These are phyloP conservation scores for Rachycentron canadum DNA, from an alignment of 2,797 vertebrate species.

Conservation along the genomic window DNA sequence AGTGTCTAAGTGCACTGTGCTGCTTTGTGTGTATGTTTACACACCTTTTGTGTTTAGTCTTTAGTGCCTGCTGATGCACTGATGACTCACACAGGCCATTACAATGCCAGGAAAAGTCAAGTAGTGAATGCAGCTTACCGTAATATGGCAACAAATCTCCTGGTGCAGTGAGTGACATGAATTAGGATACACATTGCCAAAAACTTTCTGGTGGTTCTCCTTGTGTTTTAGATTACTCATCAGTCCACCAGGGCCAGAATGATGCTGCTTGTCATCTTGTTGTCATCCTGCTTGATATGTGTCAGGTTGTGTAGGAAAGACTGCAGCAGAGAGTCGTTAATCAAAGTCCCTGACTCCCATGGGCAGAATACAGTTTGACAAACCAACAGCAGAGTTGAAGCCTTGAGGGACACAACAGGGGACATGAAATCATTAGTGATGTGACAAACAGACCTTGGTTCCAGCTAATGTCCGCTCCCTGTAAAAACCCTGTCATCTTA, in stretches of 20 bases:
- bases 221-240: conserved; percentile 50
- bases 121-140: conserved; percentile 28
- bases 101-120: conserved; percentile 38
- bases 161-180: conserved; percentile 8
- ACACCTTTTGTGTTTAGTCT: conserved; percentile 24
- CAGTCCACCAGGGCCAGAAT: conserved; percentile 24
- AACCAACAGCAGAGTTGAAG: conserved; percentile 9
- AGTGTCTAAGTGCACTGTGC: conserved; percentile 36
- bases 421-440: conserved; percentile 59
- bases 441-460: conserved; percentile 58
- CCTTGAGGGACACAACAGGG: conserved; percentile 31
- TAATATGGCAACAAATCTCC: conserved; percentile 31
- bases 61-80: conserved; percentile 16
- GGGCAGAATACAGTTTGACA: neutral
- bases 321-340: conserved; percentile 45
- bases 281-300: conserved; percentile 43
- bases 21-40: conserved; percentile 8
- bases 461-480: conserved; percentile 24
- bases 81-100: conserved; percentile 45
- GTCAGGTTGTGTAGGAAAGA: conserved; percentile 35
- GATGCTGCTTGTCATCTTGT: conserved; percentile 47
- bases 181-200: conserved; percentile 11
- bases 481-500: conserved; percentile 34
- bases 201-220: neutral
- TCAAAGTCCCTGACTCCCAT: conserved; percentile 33